Percentiles rank a stretch among this genome's conserved stretches.
Evolutionary conservation across 1,140 invertebrate genomes (phyloP).

Genomic region (Ostrea edulis): DNA sequence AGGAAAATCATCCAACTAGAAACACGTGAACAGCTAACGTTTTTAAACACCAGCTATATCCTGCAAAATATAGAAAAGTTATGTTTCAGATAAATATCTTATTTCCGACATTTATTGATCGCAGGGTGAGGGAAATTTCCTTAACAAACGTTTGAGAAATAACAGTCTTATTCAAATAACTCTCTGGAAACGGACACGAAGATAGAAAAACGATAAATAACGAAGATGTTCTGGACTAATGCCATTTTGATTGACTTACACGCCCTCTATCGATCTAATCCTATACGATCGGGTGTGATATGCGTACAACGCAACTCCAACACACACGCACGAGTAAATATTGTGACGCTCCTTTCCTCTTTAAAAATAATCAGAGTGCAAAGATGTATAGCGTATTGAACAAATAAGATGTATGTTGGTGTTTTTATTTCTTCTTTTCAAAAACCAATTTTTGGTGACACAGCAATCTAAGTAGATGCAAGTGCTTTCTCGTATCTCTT

Average conservation of each 20-base stretch:
- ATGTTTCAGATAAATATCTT: slow-evolving; percentile 30
- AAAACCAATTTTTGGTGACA: too few relatives aligned
- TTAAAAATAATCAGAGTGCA: too few relatives aligned
- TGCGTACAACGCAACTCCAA: neutral
- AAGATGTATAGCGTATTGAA: too few relatives aligned
- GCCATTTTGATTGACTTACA: neutral
- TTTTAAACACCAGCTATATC: neutral
- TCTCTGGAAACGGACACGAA: neutral
- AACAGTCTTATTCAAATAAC: slow-evolving; percentile 7
- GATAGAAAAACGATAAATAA: slow-evolving; percentile 13
- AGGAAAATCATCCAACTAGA: neutral
- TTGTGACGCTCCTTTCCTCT: neutral
- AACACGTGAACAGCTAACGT: neutral
- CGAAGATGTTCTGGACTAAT: neutral
- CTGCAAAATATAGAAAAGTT: slow-evolving; percentile 23
- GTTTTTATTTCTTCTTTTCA: too few relatives aligned
- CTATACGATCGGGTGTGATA: neutral
- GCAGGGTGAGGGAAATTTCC: neutral
- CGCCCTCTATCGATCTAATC: slow-evolving; percentile 27
- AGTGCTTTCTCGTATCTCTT: too few relatives aligned
- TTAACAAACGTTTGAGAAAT: slow-evolving; percentile 17
- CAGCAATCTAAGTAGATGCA: too few relatives aligned
- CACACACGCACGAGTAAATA: neutral
- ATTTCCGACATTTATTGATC: slow-evolving; percentile 28
- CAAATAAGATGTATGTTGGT: too few relatives aligned